These are phyloP conservation scores for Panagrolaimus sp. DNA, from an alignment of 1,140 invertebrate species.

Conservation along the genomic window DNA sequence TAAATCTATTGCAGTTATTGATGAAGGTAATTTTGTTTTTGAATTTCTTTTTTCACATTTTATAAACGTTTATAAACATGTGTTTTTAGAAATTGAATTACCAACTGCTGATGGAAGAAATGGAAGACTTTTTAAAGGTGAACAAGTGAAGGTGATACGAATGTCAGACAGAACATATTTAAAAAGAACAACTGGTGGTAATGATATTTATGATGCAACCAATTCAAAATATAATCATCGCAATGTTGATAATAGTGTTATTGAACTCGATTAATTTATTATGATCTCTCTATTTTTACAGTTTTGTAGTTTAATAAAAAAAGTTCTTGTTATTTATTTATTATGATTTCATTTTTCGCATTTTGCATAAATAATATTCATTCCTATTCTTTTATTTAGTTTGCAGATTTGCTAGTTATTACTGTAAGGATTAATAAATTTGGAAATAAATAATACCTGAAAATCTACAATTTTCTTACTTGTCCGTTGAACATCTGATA, in stretches of 20 bases:
- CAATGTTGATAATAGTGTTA: neutral
- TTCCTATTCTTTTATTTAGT: too few relatives aligned
- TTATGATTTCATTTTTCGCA: too few relatives aligned
- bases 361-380: too few relatives aligned
- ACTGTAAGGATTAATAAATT: too few relatives aligned
- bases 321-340: neutral
- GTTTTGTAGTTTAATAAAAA: neutral
- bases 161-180: constrained; percentile 23
- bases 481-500: too few relatives aligned
- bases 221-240: constrained; percentile 23
- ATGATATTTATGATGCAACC: constrained; percentile 32
- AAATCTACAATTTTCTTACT: neutral
- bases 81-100: constrained; percentile 35
- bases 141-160: constrained; percentile 26
- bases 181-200: constrained; percentile 17
- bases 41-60: neutral
- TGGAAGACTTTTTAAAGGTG: constrained; percentile 22
- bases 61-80: constrained; percentile 1
- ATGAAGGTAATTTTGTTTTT: neutral
- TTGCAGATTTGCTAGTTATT: too few relatives aligned
- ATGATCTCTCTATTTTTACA: neutral
- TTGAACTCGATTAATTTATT: constrained; percentile 27
- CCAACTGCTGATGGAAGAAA: constrained; percentile 13
- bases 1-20: too few relatives aligned
- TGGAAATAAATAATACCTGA: too few relatives aligned